A percentile compares a stretch with the other conserved stretches of the same genome.
phyloP scores from a whole-genome alignment of 2,888 invertebrate species.

The Tridacna crocea region DNA sequence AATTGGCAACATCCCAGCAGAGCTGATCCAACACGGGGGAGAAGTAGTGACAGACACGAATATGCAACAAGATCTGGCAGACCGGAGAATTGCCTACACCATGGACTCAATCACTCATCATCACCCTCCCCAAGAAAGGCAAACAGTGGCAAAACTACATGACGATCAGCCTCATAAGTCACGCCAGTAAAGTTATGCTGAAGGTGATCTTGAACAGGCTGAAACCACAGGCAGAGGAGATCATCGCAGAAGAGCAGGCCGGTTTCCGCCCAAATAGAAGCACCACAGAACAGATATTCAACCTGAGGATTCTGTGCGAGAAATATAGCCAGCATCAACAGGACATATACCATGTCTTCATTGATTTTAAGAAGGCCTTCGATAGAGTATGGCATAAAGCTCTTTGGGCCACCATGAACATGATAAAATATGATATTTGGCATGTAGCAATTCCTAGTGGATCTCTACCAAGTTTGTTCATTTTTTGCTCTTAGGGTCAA shows the following conservation, averaged over 20 bases:
- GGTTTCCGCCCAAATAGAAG: constrained; percentile 36
- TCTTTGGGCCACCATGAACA: constrained; percentile 35
- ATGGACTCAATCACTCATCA: constrained; percentile 24
- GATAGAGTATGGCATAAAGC: constrained; percentile 41
- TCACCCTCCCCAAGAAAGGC: constrained; percentile 35
- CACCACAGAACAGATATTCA: constrained; percentile 38
- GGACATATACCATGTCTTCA: no score
- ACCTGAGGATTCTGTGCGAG: constrained; percentile 23
- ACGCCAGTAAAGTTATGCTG: constrained; percentile 48
- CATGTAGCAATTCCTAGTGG: no score
- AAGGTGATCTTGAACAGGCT: constrained; percentile 41
- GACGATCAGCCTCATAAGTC: constrained; percentile 51
- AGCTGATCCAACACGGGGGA: constrained; percentile 36
- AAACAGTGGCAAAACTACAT: constrained; percentile 39
- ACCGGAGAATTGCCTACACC: no score
- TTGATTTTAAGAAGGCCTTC: constrained; percentile 43
- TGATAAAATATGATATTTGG: no score
- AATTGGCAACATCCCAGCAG: constrained; percentile 49
- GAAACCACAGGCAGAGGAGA: not conserved
- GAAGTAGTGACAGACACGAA: constrained; percentile 17
- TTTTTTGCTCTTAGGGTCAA: no score
- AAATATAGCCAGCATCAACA: no score
- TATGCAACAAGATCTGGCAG: not conserved
- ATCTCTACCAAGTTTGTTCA: no score
- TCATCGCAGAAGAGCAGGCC: constrained; percentile 47